Base-by-base conservation (phyloP, 2,797 vertebrate species). In the Helostoma temminkii region DNA sequence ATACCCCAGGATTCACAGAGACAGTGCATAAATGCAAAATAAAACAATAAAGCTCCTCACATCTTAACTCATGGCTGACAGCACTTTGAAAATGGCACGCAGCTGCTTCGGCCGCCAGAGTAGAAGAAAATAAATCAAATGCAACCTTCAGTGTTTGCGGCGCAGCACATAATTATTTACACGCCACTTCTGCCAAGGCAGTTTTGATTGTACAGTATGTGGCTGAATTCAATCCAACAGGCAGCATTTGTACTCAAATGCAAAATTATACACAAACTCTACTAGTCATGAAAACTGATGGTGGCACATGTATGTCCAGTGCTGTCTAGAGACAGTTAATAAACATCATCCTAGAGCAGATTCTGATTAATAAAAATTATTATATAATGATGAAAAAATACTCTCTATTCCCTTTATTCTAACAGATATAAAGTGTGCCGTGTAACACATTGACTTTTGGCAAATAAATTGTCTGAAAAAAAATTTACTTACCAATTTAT, bases 51-150 rank as follows among this genome's bases (percentile, higher is more conserved):
- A 74, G 41, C 50, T 30, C 10, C 36, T 43, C 34, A 6, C 34
- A 22, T 54, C 66, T 59, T 37, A 50, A 59, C 53, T 78, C 45
- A 47, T 24, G 39, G 47, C 43, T 71, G 74, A 68, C 48, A 56
- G 71, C 65, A 5, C 66, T 71, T 55, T 64, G 28, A 55, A 64
- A 68, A 48, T 25, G 42, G 60, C 39, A 43, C 19, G 16, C 11
- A 15, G 25, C 37, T 34, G 60, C 53, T 57, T 59, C 45, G 18
- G 19, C 59, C 2, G 14, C 30, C 46, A 11, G 12, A 54, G 28
- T 39, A 5, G 26, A 21, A 24, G 30, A 15, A 60, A 57, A 67
- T 49, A 58, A 77, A 83, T 78, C 63, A 76, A 63, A 61, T 1
- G 2, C 49, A 37, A 28, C 47, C 59, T 41, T 55, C 39, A 9